Evolutionary conservation across 1,140 invertebrate species (phyloP).

Genomic region (Drosophila parvula): DNA sequence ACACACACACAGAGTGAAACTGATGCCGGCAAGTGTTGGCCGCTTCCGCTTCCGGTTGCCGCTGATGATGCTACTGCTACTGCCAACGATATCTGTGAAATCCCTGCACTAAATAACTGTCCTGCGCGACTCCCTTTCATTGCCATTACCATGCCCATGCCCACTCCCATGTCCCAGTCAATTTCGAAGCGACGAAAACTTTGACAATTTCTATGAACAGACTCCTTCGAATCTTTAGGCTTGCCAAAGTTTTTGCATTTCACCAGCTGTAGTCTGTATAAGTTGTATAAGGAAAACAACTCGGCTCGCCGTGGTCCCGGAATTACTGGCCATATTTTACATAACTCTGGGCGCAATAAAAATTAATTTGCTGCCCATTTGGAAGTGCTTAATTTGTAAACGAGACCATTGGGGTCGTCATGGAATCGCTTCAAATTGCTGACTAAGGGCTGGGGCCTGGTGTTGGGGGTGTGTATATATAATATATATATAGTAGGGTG

Average conservation of each 20-base stretch:
- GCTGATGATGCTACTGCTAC: slow-evolving; percentile 33
- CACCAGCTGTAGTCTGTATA: slow-evolving; percentile 24
- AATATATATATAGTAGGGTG: neutral
- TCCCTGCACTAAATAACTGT: slow-evolving; percentile 76
- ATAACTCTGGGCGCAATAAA: slow-evolving; percentile 79
- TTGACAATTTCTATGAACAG: slow-evolving; percentile 71
- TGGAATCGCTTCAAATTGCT: slow-evolving; percentile 57
- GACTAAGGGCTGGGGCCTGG: slow-evolving; percentile 25
- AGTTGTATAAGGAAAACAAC: slow-evolving; percentile 25
- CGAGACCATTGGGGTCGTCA: slow-evolving; percentile 75
- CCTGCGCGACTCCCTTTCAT: neutral
- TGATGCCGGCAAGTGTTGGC: slow-evolving; percentile 58
- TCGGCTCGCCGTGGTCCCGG: neutral
- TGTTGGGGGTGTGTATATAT: neutral
- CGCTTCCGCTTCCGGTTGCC: slow-evolving; percentile 67
- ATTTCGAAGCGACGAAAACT: slow-evolving; percentile 54
- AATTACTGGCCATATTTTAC: slow-evolving; percentile 68
- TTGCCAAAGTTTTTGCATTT: slow-evolving; percentile 69
- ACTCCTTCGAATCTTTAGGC: slow-evolving; percentile 22
- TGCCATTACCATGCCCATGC: neutral
- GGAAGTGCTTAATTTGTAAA: slow-evolving; percentile 82
- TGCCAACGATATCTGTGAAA: slow-evolving; percentile 58
- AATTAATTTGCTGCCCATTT: slow-evolving; percentile 82
- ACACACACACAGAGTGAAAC: slow-evolving; percentile 10
- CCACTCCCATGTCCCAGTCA: slow-evolving; percentile 37